Base-by-base conservation (phyloP, 2,888 invertebrate genomes). In the Lepidonotus clava region DNA sequence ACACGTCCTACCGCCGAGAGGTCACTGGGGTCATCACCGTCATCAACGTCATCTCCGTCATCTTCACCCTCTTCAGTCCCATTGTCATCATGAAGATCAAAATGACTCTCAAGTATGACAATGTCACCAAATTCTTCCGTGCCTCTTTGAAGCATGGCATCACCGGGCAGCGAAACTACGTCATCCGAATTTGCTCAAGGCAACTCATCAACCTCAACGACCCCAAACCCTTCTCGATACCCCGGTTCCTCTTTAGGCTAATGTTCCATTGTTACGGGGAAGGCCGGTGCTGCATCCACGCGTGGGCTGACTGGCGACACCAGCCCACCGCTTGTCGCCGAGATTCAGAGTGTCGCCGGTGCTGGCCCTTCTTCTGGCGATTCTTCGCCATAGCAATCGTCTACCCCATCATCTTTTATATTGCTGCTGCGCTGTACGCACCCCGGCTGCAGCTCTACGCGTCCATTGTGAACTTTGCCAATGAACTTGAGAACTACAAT, bases 91-190 rank as follows among this genome's bases (percentile, higher is more conserved):
- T 90, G 40, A 84, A 85, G 46, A 80, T 89, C 38, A 90, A 90
- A 83, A 76, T 88, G 67, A 80, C 85, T 41, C 83, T 90, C 34
- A 88, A 84, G 32, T 90, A 85, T 61, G 89, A 90, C 84, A 86
- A 83, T 56, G 86, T 88, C 28, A 90, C 89, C 32, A 90, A 90
- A 46, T 90, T 90, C 87, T 90, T 90, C 83, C 87, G 89, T 11
- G 90, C 90, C 6, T 90, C 90, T 0, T 84, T 90, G 21, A 90
- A 90, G 85, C 90, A 90, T 34, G 90, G 90, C 41, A 90, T 90
- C 56, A 90, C 90, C 8, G 90, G 90, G 40, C 90, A 90, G 84
- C 86, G 90, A 24, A 90, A 90, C 84, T 90, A 90, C 86, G 90
- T 90, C 83, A 90, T 90, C 46, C 85, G 90, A 21, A 90, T 90